Evolutionary conservation across 1,140 invertebrate species (phyloP).

Genomic region (Helicoverpa armigera): DNA sequence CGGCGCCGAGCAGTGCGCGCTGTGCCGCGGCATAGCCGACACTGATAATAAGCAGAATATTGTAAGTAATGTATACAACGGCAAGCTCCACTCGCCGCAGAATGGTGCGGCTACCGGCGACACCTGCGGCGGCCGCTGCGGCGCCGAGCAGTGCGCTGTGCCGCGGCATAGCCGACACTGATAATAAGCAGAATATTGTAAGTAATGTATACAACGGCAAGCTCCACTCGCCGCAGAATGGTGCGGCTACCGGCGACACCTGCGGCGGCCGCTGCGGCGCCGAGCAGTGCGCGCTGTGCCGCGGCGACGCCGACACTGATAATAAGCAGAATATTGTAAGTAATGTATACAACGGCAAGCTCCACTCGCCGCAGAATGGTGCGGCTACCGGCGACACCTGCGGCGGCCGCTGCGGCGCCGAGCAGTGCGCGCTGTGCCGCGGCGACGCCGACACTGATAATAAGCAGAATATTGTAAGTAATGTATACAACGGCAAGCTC

Average conservation of each 20-base stretch:
- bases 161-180: conserved; percentile 78
- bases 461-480: conserved; percentile 80
- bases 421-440: conserved; percentile 78
- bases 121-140: conserved; percentile 74
- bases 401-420: conserved; percentile 73
- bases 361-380: conserved; percentile 80
- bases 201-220: no score
- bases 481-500: conserved; percentile 82
- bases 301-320: conserved; percentile 79
- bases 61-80: no score
- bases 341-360: no score
- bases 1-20: conserved; percentile 76
- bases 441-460: conserved; percentile 81
- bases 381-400: conserved; percentile 63
- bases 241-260: conserved; percentile 58
- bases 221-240: conserved; percentile 81
- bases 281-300: conserved; percentile 78
- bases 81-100: conserved; percentile 83
- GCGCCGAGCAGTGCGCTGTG: conserved; percentile 78
- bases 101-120: conserved; percentile 62
- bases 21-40: conserved; percentile 79
- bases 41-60: conserved; percentile 82
- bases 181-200: conserved; percentile 82
- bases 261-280: conserved; percentile 76
- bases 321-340: conserved; percentile 82